Evolutionary conservation across 1,140 invertebrate species (phyloP).

Genomic region (Thaumetopoea pityocampa): DNA sequence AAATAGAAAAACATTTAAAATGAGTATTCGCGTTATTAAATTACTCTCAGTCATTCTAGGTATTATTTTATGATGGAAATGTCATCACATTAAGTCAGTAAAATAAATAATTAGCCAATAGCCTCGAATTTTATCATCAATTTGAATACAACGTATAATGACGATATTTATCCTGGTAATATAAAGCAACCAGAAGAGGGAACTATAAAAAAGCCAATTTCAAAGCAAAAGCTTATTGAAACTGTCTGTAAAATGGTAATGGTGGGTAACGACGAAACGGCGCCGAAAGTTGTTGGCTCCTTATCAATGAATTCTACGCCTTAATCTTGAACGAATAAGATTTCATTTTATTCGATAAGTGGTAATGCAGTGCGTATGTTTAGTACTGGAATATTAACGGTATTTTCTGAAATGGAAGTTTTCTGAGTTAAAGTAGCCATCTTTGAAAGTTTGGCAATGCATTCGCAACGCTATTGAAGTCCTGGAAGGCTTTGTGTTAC

Average conservation of each 20-base stretch:
- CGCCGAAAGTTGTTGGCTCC: constrained; percentile 8
- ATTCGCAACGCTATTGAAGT: constrained; percentile 2
- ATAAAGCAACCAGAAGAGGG: constrained; percentile 10
- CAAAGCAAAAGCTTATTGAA: constrained; percentile 23
- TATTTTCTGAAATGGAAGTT: constrained; percentile 15
- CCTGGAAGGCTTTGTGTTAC: constrained; percentile 4
- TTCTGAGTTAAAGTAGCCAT: constrained; percentile 13
- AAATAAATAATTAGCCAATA: constrained; percentile 9
- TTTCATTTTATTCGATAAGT: constrained; percentile 1
- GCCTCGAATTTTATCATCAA: constrained; percentile 6
- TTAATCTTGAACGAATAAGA: constrained; percentile 2
- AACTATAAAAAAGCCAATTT: constrained; percentile 21
- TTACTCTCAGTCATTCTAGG: background rate
- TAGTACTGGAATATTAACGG: constrained; percentile 12
- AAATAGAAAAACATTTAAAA: too few relatives aligned
- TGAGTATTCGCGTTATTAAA: too few relatives aligned
- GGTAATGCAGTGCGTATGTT: constrained; percentile 13
- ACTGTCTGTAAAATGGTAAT: constrained; percentile 22
- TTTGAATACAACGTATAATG: constrained; percentile 14
- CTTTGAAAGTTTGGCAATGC: constrained; percentile 11
- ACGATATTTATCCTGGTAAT: constrained; percentile 16
- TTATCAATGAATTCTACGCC: constrained; percentile 11
- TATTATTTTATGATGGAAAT: too few relatives aligned
- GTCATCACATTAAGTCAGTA: constrained; percentile 8
- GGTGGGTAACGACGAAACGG: constrained; percentile 14